Conservation (phyloP, 2,888 invertebrate species). For the Stenoptilia bipunctidactyla region DNA sequence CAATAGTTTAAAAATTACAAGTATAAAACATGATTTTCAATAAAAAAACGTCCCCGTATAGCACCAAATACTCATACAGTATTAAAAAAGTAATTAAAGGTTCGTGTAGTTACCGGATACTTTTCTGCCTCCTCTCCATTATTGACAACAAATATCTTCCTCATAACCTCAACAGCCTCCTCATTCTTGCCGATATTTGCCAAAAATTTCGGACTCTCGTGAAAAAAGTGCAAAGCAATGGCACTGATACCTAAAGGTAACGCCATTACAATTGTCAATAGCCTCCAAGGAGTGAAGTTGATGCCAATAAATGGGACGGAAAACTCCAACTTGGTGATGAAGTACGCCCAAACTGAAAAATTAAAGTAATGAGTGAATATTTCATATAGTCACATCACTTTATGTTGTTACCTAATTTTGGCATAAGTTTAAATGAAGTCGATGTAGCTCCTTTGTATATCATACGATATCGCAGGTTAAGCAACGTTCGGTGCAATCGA, state of each 20-base stretch:
- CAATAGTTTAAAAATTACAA: too few relatives aligned
- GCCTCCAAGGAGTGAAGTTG: conserved; percentile 46
- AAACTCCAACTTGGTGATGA: conserved; percentile 48
- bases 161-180: conserved; percentile 73
- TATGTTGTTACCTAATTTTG: too few relatives aligned
- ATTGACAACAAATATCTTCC: conserved; percentile 71
- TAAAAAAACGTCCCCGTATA: too few relatives aligned
- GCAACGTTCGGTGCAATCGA: too few relatives aligned
- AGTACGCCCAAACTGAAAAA: conserved; percentile 42
- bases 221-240: conserved; percentile 66
- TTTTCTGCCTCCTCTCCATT: conserved; percentile 32
- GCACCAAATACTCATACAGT: too few relatives aligned
- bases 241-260: conserved; percentile 75
- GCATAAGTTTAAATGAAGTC: too few relatives aligned
- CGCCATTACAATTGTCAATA: conserved; percentile 58
- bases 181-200: conserved; percentile 73
- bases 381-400: too few relatives aligned
- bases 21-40: too few relatives aligned
- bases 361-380: too few relatives aligned
- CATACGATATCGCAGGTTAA: too few relatives aligned
- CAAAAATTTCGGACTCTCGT: conserved; percentile 84
- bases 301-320: conserved; percentile 35
- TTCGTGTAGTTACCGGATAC: conserved; percentile 35
- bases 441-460: too few relatives aligned
- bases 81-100: too few relatives aligned